Base-by-base conservation (phyloP, 2,888 invertebrate genomes). In the Dynastes tityus region DNA sequence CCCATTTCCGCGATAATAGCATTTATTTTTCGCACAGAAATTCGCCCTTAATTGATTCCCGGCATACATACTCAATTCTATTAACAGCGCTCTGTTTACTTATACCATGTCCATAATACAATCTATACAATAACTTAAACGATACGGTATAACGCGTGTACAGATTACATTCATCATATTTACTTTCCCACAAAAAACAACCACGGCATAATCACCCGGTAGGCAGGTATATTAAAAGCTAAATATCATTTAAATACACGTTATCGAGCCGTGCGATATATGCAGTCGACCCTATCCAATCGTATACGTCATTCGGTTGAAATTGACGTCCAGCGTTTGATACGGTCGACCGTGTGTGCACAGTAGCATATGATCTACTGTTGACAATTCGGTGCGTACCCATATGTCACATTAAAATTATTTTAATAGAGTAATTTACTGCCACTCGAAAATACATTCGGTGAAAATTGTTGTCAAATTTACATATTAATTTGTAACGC, bases 291-390 rank as follows among this genome's bases (percentile, higher is more conserved):
- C 86, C 83, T 9, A 9, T 63, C 40, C 6, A 70, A 45, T 45
- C 6, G 11, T 8, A 0, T 51, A n/a, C 64, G 11, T 61, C 16
- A n/a, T 37, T 58, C 2, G 45, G 45, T 16, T 22, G 9, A 2
- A 1, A 45, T 29, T n/a, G 37, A 22, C n/a, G 63, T 2, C n/a
- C 32, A 64, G 37, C 0, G 40, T 75, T 51, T 58, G 61, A 29
- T 75, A 83, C 53, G 86, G 82, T 40, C 81, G 78, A 79, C 85
- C 87, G 78, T 85, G 82, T 85, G 83, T 85, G 85, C 81, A 87
- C 87, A 85, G 88, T 88, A 88, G 88, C 87, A 88, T 88, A 87
- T 88, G 88, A 88, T 87, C 84, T 70, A 75, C 78, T 80, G 78
- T 80, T 80, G 80, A 80, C 80, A 77, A 65, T 78, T 61, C 61